phyloP scores from a whole-genome alignment of 2,888 invertebrate species.

The Galeruca laticollis region DNA sequence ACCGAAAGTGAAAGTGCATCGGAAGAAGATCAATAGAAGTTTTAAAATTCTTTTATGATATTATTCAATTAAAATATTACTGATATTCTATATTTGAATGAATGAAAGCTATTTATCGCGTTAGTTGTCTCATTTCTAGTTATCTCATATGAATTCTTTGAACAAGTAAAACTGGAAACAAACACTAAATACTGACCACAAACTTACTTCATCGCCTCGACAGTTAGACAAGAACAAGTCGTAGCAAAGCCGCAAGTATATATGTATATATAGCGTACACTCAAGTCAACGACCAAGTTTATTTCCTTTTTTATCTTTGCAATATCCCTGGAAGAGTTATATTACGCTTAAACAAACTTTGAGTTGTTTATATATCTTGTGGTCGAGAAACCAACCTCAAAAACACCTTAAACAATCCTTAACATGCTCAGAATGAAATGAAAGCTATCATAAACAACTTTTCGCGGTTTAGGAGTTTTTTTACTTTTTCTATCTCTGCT shows the following conservation, averaged over 20 bases:
- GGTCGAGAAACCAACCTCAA: slow-evolving; percentile 37
- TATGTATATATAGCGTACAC: slow-evolving; percentile 35
- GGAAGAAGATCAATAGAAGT: too few species aligned
- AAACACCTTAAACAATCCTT: slow-evolving; percentile 45
- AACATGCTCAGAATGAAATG: slow-evolving; percentile 46
- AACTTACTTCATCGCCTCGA: slow-evolving; percentile 37
- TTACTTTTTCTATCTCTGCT: slow-evolving; percentile 15
- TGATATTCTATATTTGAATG: too few species aligned
- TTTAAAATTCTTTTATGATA: too few species aligned
- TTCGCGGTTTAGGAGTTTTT: slow-evolving; percentile 34
- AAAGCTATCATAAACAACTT: slow-evolving; percentile 52
- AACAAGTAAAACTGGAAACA: slow-evolving; percentile 18
- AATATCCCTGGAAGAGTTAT: slow-evolving; percentile 44
- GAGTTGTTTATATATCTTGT: slow-evolving; percentile 45
- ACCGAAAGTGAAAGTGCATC: too few species aligned
- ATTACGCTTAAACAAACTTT: slow-evolving; percentile 44
- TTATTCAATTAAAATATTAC: too few species aligned
- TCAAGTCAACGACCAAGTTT: slow-evolving; percentile 38
- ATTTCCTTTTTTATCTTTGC: slow-evolving; percentile 45
- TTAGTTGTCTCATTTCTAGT: not conserved
- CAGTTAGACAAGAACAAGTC: slow-evolving; percentile 31
- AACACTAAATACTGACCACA: slow-evolving; percentile 31
- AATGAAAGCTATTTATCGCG: too few species aligned
- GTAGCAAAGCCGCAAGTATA: slow-evolving; percentile 34
- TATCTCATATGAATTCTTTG: not conserved